Conservation (phyloP, 2,113 vertebrate genomes). For the Myrmecobius fasciatus region DNA sequence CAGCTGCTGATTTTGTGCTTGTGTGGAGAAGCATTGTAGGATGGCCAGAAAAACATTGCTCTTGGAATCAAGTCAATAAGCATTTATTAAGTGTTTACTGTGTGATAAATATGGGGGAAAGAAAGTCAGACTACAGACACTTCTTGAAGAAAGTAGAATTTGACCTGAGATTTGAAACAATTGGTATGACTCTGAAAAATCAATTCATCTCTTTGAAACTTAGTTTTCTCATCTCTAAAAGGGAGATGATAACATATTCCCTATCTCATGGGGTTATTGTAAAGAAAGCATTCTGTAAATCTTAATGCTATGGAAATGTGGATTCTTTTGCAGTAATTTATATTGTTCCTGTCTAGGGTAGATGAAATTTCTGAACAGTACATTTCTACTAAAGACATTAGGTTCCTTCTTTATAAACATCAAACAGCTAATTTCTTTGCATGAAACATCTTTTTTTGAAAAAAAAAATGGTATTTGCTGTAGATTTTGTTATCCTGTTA, state of each 20-base stretch:
- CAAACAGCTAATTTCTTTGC: background rate
- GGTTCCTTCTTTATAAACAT: background rate
- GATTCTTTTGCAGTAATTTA: background rate
- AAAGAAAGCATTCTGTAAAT: background rate
- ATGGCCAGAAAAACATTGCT: background rate
- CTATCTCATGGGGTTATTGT: background rate
- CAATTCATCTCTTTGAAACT: too few relatives aligned
- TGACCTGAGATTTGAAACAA: background rate
- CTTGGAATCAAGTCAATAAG: background rate
- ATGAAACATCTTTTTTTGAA: background rate
- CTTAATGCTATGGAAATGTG: background rate
- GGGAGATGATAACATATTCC: background rate
- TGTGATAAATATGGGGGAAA: background rate
- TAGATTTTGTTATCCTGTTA: conserved; percentile 22
- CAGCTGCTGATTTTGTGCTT: background rate
- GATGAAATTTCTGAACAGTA: background rate
- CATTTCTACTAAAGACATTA: background rate
- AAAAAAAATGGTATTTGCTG: background rate
- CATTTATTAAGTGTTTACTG: background rate
- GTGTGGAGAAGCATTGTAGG: background rate
- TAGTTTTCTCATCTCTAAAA: background rate
- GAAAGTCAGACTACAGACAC: background rate
- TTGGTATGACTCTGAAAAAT: too few relatives aligned
- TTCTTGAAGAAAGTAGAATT: background rate
- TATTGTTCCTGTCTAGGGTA: too few relatives aligned